phyloP scores from a whole-genome alignment of 2,113 vertebrate species.

The Hippocampus barbouri region DNA sequence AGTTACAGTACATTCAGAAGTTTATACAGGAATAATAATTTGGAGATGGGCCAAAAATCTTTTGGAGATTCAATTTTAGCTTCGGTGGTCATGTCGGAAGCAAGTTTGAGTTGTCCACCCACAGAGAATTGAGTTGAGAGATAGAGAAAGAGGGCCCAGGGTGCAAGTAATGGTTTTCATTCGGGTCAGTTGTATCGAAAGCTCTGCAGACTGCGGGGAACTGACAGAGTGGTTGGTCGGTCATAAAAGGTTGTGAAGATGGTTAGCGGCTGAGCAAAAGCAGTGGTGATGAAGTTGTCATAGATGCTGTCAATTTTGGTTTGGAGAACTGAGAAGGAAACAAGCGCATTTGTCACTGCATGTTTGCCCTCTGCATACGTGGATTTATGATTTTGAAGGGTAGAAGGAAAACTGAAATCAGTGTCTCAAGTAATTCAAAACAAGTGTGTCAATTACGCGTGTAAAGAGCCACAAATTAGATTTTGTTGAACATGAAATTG shows the following conservation, averaged over 20 bases:
- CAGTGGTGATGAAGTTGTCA: not conserved
- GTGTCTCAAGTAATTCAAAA: slow-evolving; percentile 25
- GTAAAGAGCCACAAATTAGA: slow-evolving; percentile 46
- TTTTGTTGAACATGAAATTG: slow-evolving; percentile 50
- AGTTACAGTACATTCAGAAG: too few species aligned
- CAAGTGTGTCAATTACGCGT: not conserved
- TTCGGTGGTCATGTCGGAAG: not conserved
- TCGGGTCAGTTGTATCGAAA: not conserved
- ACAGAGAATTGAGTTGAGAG: too few species aligned
- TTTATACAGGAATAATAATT: too few species aligned
- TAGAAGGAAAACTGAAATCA: slow-evolving; percentile 8
- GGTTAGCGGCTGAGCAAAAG: not conserved
- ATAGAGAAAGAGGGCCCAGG: not conserved
- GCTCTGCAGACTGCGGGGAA: not conserved
- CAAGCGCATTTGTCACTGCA: not conserved
- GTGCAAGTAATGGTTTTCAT: not conserved
- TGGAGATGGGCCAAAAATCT: too few species aligned
- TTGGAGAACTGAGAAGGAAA: not conserved
- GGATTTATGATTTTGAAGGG: slow-evolving; percentile 10
- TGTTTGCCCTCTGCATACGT: not conserved
- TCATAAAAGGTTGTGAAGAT: not conserved
- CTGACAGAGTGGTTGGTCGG: not conserved
- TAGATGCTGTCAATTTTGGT: not conserved
- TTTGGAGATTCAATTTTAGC: not conserved
- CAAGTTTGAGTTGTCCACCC: too few species aligned